Evolutionary conservation across 2,113 vertebrate species (phyloP).

Genomic region (Gadus macrocephalus): DNA sequence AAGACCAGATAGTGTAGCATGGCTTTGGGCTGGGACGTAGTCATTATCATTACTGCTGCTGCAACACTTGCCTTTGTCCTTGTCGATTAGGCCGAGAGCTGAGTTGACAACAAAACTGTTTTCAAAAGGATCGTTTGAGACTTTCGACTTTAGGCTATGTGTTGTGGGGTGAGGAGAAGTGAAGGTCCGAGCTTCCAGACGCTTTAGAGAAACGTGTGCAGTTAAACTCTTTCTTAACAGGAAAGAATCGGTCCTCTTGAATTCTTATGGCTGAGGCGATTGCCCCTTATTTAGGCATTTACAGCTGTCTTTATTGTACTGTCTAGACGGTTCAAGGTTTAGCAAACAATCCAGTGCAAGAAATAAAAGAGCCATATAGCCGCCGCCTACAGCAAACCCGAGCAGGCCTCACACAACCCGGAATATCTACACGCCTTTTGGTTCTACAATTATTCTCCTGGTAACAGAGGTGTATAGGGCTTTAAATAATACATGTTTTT

Average conservation of each 20-base stretch:
- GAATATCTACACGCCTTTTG: no score
- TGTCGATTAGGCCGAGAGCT: no score
- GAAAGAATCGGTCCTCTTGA: conserved; percentile 61
- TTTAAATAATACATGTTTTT: conserved; percentile 44
- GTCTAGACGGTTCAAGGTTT: conserved; percentile 99
- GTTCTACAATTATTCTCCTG: background rate
- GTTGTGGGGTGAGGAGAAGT: no score
- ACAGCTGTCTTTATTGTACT: conserved; percentile 94
- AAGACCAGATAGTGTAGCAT: no score
- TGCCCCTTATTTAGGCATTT: conserved; percentile 98
- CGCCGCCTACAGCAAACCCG: background rate
- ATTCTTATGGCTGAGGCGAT: conserved; percentile 81
- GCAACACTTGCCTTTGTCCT: no score
- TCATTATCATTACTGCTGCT: no score
- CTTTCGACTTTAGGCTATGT: no score
- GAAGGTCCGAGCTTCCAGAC: no score
- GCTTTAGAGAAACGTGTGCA: conserved; percentile 7
- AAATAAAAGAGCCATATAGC: conserved; percentile 46
- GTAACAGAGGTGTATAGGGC: conserved; percentile 27
- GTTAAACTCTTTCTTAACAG: conserved; percentile 40
- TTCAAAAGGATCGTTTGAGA: no score
- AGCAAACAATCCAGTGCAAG: conserved; percentile 88
- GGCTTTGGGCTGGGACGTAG: no score
- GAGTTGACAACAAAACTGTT: no score
- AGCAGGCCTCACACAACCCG: no score